A percentile compares a stretch with the other conserved stretches of the same genome.
Conservation (phyloP, 1,140 invertebrate species). For the Sycophaga agraensis region DNA sequence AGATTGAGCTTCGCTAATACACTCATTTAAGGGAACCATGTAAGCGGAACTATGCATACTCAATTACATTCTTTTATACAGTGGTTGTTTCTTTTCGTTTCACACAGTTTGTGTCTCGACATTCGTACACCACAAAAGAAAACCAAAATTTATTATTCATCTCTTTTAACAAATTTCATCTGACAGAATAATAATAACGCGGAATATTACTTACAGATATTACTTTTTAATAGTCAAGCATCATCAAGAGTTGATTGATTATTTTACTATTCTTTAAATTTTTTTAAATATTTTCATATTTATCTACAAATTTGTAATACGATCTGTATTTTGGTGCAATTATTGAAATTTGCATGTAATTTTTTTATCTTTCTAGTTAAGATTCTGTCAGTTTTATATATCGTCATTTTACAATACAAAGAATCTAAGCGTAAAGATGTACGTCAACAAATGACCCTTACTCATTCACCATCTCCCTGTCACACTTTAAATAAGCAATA, state of each 20-base stretch:
- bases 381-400: conserved; percentile 19
- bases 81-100: conserved; percentile 3
- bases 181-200: conserved; percentile 32
- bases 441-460: conserved; percentile 18
- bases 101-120: conserved; percentile 17
- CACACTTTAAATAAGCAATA: conserved; percentile 13
- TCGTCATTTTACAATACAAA: conserved; percentile 30
- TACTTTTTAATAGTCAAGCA: conserved; percentile 8
- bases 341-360: conserved; percentile 16
- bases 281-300: conserved; percentile 24
- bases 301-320: conserved; percentile 36
- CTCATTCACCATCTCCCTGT: background rate
- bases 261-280: conserved; percentile 1
- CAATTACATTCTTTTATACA: conserved; percentile 29
- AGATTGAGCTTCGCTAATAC: conserved; percentile 23
- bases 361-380: conserved; percentile 10
- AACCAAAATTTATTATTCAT: conserved; percentile 11
- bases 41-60: conserved; percentile 28
- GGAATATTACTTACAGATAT: conserved; percentile 28
- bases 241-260: conserved; percentile 26
- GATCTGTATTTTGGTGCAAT: conserved; percentile 31
- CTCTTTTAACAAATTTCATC: conserved; percentile 29
- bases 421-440: conserved; percentile 35
- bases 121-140: conserved; percentile 21
- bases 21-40: conserved; percentile 15